Conservation (phyloP, 2,888 invertebrate genomes). For the Athalia cordata region DNA sequence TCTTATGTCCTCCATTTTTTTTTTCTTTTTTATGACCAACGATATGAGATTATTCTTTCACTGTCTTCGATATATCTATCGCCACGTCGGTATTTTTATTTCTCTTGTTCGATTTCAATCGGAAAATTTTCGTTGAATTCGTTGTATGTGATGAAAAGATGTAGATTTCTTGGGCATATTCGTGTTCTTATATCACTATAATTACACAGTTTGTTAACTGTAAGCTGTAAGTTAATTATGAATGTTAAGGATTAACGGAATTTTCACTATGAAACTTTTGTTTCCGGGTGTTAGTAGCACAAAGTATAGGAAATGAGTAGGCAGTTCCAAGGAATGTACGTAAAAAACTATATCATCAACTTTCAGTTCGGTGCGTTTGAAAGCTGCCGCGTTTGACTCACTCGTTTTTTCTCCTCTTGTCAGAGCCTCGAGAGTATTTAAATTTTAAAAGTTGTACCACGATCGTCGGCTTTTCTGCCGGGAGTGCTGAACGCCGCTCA, state of each 20-base stretch:
- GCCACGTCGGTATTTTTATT: too few species aligned
- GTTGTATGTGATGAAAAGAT: too few species aligned
- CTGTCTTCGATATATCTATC: too few species aligned
- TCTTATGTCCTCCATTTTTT: not conserved
- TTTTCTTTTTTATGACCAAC: too few species aligned
- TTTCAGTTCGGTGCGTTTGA: conserved; percentile 33
- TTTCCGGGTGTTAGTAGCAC: conserved; percentile 9
- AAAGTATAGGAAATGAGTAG: not conserved
- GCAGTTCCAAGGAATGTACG: not conserved
- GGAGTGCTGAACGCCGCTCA: conserved; percentile 41
- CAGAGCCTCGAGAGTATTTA: conserved; percentile 23
- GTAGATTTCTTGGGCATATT: not conserved
- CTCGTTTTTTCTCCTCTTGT: conserved; percentile 13
- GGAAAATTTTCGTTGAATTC: too few species aligned
- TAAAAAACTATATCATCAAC: conserved; percentile 32
- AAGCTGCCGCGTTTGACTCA: conserved; percentile 36
- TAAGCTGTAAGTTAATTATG: not conserved
- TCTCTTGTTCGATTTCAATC: too few species aligned
- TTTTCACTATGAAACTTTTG: conserved; percentile 20
- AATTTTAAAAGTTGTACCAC: conserved; percentile 39
- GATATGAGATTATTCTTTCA: too few species aligned
- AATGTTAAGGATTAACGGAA: conserved; percentile 11
- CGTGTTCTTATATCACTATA: not conserved
- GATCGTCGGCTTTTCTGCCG: conserved; percentile 36
- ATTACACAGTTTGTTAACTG: not conserved